Conservation (phyloP, 35 echinoderm and acorn worm genomes). For the Patiria miniata region DNA sequence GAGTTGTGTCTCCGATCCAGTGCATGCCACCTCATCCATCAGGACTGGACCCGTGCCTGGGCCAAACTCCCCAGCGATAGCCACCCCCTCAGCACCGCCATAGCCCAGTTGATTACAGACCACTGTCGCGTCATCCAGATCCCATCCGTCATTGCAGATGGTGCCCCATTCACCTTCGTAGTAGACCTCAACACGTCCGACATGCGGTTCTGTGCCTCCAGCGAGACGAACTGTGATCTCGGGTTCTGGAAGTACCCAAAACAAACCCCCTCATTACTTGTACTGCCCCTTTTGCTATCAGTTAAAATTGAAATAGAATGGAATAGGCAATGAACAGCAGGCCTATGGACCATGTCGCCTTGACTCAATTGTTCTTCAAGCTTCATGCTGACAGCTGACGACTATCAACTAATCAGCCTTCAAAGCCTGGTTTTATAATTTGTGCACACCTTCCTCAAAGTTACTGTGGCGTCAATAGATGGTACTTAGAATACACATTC, state of each 20-base stretch:
- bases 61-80: neutral
- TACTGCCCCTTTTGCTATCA: no score
- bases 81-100: neutral
- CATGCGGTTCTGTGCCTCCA: neutral
- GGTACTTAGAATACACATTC: no score
- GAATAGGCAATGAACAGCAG: no score
- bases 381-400: no score
- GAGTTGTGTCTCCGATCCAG: neutral
- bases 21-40: constrained; percentile 23
- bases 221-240: neutral
- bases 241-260: neutral
- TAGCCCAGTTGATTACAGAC: neutral
- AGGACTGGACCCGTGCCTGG: neutral
- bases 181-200: neutral
- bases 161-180: constrained; percentile 1
- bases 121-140: neutral
- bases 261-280: no score
- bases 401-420: no score
- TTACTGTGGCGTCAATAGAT: no score
- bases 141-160: neutral
- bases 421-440: no score
- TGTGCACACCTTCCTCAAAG: no score
- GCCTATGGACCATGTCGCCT: no score
- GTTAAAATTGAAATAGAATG: no score
- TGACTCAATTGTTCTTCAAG: no score